These are phyloP conservation scores for Scomber colias DNA, from an alignment of 2,113 vertebrate species.

Conservation along the genomic window DNA sequence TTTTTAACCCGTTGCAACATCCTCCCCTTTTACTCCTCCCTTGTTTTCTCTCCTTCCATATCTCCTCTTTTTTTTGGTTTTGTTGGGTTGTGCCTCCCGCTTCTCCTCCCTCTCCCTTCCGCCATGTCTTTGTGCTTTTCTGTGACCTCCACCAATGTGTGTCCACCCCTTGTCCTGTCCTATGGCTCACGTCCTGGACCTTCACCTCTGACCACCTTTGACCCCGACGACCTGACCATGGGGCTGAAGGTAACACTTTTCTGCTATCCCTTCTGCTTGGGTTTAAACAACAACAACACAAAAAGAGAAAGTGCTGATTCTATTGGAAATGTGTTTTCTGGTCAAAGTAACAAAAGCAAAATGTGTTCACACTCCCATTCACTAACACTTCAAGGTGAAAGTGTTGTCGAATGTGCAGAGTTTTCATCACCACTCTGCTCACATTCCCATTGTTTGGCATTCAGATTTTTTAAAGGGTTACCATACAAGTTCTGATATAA, in stretches of 20 bases:
- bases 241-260: conserved; percentile 85
- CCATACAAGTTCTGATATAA: conserved; percentile 20
- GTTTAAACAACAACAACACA: conserved; percentile 49
- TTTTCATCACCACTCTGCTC: conserved; percentile 82
- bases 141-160: conserved; percentile 74
- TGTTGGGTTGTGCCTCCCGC: conserved; percentile 41
- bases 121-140: conserved; percentile 71
- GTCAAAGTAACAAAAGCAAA: conserved; percentile 63
- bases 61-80: conserved; percentile 15
- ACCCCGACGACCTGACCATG: conserved; percentile 72
- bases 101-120: conserved; percentile 41
- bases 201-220: conserved; percentile 78
- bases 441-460: conserved; percentile 89
- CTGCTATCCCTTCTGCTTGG: conserved; percentile 78
- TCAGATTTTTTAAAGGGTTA: conserved; percentile 45
- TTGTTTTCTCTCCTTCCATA: conserved; percentile 20
- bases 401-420: conserved; percentile 86
- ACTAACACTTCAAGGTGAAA: conserved; percentile 76
- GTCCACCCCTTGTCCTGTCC: conserved; percentile 81
- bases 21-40: conserved; percentile 25
- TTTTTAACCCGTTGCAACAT: conserved; percentile 57
- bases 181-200: conserved; percentile 83
- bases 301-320: conserved; percentile 47
- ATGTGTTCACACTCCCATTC: conserved; percentile 72
- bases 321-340: conserved; percentile 69